Evolutionary conservation across 2,113 vertebrate genomes (phyloP).

Genomic region (Centropus bengalensis): DNA sequence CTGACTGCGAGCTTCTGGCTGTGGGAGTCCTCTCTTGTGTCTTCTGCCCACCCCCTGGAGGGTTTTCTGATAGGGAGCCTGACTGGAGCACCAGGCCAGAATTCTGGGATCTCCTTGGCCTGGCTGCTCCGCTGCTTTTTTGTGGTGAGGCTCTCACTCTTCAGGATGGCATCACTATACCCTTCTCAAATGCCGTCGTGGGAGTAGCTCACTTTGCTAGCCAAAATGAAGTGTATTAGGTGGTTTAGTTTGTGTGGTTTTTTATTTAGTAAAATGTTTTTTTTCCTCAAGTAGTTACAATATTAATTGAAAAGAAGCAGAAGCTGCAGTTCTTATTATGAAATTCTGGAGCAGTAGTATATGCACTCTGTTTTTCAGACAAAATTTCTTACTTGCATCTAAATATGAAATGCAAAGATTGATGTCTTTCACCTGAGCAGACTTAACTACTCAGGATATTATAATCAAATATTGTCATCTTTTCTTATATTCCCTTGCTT

Average conservation of each 20-base stretch:
- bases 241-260: neutral
- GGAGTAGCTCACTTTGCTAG: neutral
- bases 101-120: neutral
- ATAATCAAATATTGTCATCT: neutral
- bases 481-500: neutral
- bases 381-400: neutral
- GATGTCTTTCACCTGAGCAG: neutral
- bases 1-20: neutral
- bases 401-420: neutral
- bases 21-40: too few relatives aligned
- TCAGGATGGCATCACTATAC: neutral
- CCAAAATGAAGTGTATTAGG: neutral
- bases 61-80: neutral
- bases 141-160: fast-evolving
- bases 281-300: neutral
- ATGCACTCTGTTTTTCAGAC: neutral
- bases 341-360: neutral
- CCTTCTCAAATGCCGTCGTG: neutral
- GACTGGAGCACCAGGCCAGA: neutral
- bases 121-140: too few relatives aligned
- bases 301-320: neutral
- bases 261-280: neutral
- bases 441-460: neutral
- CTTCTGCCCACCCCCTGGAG: neutral
- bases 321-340: neutral